Evolutionary conservation across 2,113 vertebrate genomes (phyloP).

Genomic region (Coryphaenoides rupestris): DNA sequence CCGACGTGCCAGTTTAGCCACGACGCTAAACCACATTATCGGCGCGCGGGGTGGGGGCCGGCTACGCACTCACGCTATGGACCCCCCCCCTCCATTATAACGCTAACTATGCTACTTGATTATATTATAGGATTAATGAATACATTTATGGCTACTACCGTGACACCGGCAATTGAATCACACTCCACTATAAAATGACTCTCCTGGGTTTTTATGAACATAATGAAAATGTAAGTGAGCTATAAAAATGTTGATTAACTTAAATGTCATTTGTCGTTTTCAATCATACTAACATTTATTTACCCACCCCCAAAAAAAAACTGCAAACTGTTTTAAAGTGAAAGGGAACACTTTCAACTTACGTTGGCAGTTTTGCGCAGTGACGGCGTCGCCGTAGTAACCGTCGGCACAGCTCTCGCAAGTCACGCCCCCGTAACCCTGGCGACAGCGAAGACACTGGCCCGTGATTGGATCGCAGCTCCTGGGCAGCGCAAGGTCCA

Average conservation of each 20-base stretch:
- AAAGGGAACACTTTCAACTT: conserved; percentile 62
- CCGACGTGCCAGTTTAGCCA: conserved; percentile 37
- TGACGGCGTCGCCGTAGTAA: conserved; percentile 89
- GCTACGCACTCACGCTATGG: conserved; percentile 2
- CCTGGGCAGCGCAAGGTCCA: conserved; percentile 83
- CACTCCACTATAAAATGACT: too few species aligned
- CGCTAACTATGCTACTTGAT: too few species aligned
- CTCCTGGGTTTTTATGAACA: too few species aligned
- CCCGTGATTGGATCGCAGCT: conserved; percentile 93
- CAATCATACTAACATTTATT: not conserved
- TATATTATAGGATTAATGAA: too few species aligned
- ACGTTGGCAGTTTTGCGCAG: conserved; percentile 87
- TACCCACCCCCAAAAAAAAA: too few species aligned
- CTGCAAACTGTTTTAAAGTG: too few species aligned
- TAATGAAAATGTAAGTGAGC: too few species aligned
- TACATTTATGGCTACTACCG: too few species aligned
- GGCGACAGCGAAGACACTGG: conserved; percentile 87
- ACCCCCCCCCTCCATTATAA: too few species aligned
- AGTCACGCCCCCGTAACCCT: conserved; percentile 80
- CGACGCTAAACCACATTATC: conserved; percentile 45
- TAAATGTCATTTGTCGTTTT: not conserved
- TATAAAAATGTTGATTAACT: too few species aligned
- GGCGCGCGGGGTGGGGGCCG: not conserved
- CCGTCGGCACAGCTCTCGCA: conserved; percentile 87
- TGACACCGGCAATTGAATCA: too few species aligned